A percentile compares a stretch with the other conserved stretches of the same genome.
These are phyloP conservation scores for Benitochromis conjunctus DNA, from an alignment of 2,113 vertebrate genomes.

Conservation along the genomic window DNA sequence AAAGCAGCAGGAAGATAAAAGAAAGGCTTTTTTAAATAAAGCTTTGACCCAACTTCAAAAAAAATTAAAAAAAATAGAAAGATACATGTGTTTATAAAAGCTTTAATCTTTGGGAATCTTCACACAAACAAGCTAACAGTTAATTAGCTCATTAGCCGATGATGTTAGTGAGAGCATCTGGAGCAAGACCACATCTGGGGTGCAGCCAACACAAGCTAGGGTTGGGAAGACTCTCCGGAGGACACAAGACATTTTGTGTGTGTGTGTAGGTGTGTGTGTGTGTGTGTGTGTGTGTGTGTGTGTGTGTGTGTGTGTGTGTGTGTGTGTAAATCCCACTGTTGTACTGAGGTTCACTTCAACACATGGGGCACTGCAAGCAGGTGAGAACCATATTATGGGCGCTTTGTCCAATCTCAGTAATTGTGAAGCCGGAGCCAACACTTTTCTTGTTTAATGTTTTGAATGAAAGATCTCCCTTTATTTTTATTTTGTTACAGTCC, in stretches of 20 bases:
- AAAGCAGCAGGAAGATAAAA: background rate
- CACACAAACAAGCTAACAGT: constrained; percentile 19
- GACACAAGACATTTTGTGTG: background rate
- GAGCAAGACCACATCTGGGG: constrained; percentile 47
- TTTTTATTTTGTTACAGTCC: background rate
- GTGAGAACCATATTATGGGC: background rate
- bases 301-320: background rate
- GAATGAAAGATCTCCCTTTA: background rate
- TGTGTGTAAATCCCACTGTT: constrained; percentile 5
- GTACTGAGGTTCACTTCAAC: background rate
- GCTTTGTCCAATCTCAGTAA: background rate
- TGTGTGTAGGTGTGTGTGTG: background rate
- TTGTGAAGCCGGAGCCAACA: background rate
- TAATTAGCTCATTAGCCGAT: constrained; percentile 47
- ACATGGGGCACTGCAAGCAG: constrained; percentile 38
- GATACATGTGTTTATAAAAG: background rate
- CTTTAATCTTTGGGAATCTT: background rate
- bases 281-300: background rate
- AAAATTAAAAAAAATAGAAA: background rate
- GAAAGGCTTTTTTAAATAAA: background rate
- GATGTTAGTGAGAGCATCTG: constrained; percentile 49
- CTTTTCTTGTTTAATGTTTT: background rate
- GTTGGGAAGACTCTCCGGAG: constrained; percentile 14
- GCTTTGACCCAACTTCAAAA: background rate
- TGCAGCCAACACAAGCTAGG: background rate